Evolutionary conservation across 2,113 vertebrate species (phyloP), one percentile per base, ranked within the genome.

Genomic region (Meleagris gallopavo): DNA sequence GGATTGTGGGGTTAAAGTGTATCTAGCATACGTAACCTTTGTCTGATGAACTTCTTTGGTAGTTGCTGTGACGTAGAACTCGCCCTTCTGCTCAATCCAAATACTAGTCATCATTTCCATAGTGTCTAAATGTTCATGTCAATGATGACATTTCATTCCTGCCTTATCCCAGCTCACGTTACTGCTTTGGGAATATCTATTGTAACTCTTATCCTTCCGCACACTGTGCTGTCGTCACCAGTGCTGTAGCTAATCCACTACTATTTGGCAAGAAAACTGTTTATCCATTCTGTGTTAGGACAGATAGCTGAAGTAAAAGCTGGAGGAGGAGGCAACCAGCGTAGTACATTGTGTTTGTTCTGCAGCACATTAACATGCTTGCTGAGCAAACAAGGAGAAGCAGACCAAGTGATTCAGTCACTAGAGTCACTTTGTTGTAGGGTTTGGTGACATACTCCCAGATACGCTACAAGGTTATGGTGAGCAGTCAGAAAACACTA

Each of bases 61-160:
- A 57, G 24, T 24, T 81, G 88, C 32, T 52, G 30, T 96, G 97
- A 95, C 30, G 36, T 38, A 61, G 85, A 88, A 91, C 54, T 91
- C 24, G 41, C 89, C 96, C 90, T 96, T 97, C 89, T 91, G 57
- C 78, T 89, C 78, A 40, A 76, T 91, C 97, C 91, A 95, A 83
- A 61, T 61, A 6, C 52, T 62, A 86, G 70, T 95, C 93, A 96
- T 77, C 70, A n/a, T 96, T 97, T 96, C 95, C 91, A 77, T 46
- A 84, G 78, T 24, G 52, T 76, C 34, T 52, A 48, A 92, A 61
- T 19, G 54, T 92, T 84, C 78, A 4, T 90, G 54, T 65, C 73
- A 72, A 83, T 84, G 80, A 40, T 69, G 77, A 91, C 71, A 50
- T 88, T 91, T 89, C 67, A 93, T 82, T 91, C 83, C 89, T 0